A percentile compares a stretch with the other conserved stretches of the same genome.
Evolutionary conservation across 2,888 invertebrate species (phyloP).

Genomic region (Drosophila subquinaria): DNA sequence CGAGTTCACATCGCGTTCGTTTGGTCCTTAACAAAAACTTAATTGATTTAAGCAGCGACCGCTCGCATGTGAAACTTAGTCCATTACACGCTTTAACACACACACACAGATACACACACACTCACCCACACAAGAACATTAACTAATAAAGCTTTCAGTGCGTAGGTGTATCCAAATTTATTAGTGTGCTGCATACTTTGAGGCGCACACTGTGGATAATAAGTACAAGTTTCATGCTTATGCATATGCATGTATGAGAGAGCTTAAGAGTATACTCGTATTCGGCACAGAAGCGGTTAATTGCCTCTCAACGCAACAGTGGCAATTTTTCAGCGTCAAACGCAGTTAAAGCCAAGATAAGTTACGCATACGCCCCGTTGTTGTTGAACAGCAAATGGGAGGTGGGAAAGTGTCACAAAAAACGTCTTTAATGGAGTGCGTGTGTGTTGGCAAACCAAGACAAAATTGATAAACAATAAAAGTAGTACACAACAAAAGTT

Average conservation of each 20-base stretch:
- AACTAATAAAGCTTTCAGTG: slow-evolving; percentile 34
- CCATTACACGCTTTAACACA: slow-evolving; percentile 36
- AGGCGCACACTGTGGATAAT: slow-evolving; percentile 28
- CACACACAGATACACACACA: slow-evolving; percentile 15
- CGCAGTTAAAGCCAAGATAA: slow-evolving; percentile 17
- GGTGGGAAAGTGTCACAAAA: background rate
- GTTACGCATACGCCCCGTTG: slow-evolving; percentile 41
- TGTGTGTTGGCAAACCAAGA: background rate
- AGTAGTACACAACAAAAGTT: slow-evolving; percentile 12
- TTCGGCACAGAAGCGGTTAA: slow-evolving; percentile 31
- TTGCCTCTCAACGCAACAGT: slow-evolving; percentile 36
- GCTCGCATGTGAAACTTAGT: slow-evolving; percentile 44
- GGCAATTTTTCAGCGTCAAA: slow-evolving; percentile 50
- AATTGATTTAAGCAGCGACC: slow-evolving; percentile 67
- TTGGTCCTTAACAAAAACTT: slow-evolving; percentile 43
- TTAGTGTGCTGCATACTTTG: slow-evolving; percentile 47
- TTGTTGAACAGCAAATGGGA: background rate
- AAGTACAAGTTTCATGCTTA: slow-evolving; percentile 24
- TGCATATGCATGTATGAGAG: slow-evolving; percentile 8
- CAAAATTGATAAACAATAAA: slow-evolving; percentile 19
- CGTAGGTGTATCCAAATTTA: slow-evolving; percentile 44
- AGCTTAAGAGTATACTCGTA: background rate
- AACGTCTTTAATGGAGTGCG: background rate
- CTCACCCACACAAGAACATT: slow-evolving; percentile 6
- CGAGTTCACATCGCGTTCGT: slow-evolving; percentile 56